Conservation (phyloP, 2,888 invertebrate genomes). For the Agrochola lota region DNA sequence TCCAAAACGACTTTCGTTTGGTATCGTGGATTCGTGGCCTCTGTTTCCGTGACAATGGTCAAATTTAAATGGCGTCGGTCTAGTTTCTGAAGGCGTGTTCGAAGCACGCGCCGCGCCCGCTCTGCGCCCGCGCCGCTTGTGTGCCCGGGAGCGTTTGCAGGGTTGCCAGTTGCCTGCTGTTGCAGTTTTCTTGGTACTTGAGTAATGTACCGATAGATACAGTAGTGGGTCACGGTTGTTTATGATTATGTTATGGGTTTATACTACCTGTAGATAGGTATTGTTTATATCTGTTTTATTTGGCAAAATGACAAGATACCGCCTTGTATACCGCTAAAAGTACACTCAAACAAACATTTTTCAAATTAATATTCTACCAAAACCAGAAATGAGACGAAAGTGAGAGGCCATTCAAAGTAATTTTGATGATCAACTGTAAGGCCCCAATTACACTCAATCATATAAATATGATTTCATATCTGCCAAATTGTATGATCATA, state of each 20-base stretch:
- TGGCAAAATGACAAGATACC: no score
- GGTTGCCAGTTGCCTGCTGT: slow-evolving; percentile 48
- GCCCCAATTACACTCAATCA: no score
- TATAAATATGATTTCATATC: no score
- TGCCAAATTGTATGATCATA: no score
- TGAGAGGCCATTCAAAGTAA: not conserved
- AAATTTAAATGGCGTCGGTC: slow-evolving; percentile 80
- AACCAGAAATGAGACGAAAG: no score
- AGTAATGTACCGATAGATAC: slow-evolving; percentile 28
- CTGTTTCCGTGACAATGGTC: slow-evolving; percentile 82
- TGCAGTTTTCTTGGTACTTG: slow-evolving; percentile 21
- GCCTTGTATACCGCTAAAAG: not conserved
- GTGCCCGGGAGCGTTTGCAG: slow-evolving; percentile 72
- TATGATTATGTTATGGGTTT: slow-evolving; percentile 30
- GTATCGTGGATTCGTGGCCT: slow-evolving; percentile 29
- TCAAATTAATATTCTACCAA: not conserved
- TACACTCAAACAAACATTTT: not conserved
- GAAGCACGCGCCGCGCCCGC: slow-evolving; percentile 78
- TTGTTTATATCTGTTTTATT: not conserved
- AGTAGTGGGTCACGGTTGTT: slow-evolving; percentile 48
- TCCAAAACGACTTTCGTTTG: slow-evolving; percentile 53
- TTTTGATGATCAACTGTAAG: not conserved
- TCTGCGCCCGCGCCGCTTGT: slow-evolving; percentile 73
- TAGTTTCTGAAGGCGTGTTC: slow-evolving; percentile 79
- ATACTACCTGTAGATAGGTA: not conserved